A percentile compares a stretch with the other conserved stretches of the same genome.
Evolutionary conservation across 1,140 invertebrate genomes (phyloP).

Genomic region (Lordiphosa clarofinis): DNA sequence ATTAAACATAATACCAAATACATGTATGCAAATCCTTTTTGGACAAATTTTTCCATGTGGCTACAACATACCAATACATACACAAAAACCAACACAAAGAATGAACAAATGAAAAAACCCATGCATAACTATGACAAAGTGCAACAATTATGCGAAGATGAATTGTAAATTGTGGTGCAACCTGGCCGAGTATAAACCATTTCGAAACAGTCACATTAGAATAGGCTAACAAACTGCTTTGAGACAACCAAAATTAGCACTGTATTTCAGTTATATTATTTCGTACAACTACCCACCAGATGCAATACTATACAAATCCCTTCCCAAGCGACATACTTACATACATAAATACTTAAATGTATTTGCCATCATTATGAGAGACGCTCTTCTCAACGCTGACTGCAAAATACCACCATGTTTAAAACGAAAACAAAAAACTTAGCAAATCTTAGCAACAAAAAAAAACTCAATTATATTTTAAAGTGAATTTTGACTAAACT

Average conservation of each 20-base stretch:
- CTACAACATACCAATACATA: slow-evolving; percentile 35
- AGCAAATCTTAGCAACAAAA: slow-evolving; percentile 42
- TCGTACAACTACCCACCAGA: slow-evolving; percentile 62
- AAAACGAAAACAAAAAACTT: slow-evolving; percentile 41
- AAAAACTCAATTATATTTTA: slow-evolving; percentile 48
- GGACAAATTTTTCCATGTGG: slow-evolving; percentile 75
- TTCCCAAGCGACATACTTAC: slow-evolving; percentile 15
- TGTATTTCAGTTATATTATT: slow-evolving; percentile 2
- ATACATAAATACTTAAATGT: slow-evolving; percentile 21
- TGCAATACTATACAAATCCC: slow-evolving; percentile 37
- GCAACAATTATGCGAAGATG: slow-evolving; percentile 47
- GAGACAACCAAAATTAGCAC: no score
- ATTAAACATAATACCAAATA: slow-evolving; percentile 38
- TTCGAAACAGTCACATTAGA: slow-evolving; percentile 15
- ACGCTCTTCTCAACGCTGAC: slow-evolving; percentile 78
- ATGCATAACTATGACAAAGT: slow-evolving; percentile 17
- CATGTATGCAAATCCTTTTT: slow-evolving; percentile 63
- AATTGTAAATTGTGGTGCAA: slow-evolving; percentile 67
- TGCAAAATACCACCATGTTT: slow-evolving; percentile 78
- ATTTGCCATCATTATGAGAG: slow-evolving; percentile 70
- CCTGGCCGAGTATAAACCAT: slow-evolving; percentile 69
- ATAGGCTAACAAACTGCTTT: slow-evolving; percentile 3
- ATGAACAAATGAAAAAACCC: slow-evolving; percentile 11
- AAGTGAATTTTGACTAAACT: slow-evolving; percentile 27
- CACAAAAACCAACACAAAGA: slow-evolving; percentile 13